phyloP scores from a whole-genome alignment of 2,888 invertebrate species.

The Erynnis tages region DNA sequence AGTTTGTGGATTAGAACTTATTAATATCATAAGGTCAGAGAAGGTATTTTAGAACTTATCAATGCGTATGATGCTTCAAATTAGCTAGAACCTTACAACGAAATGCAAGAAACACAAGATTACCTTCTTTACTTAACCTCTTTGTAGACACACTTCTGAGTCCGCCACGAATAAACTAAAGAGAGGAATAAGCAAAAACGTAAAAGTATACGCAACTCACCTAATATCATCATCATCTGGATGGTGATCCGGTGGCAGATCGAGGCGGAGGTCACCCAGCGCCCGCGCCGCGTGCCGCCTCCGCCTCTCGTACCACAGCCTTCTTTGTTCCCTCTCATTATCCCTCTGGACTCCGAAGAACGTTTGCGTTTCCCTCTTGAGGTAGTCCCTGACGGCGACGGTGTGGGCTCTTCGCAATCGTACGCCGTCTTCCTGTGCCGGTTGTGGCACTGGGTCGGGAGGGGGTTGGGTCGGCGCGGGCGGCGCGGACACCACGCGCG shows the following conservation, averaged over 20 bases:
- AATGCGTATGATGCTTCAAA: no score
- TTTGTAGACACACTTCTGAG: no score
- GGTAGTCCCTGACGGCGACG: conserved; percentile 82
- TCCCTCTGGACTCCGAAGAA: conserved; percentile 93
- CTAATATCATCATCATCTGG: conserved; percentile 82
- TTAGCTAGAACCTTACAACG: no score
- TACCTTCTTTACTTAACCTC: no score
- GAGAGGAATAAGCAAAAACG: no score
- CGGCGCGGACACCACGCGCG: conserved; percentile 62
- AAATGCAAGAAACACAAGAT: no score
- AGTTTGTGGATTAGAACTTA: no score
- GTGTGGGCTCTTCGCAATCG: conserved; percentile 70
- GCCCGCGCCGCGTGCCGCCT: conserved; percentile 89
- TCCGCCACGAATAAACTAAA: no score
- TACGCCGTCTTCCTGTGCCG: conserved; percentile 69
- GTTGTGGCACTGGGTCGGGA: conserved; percentile 58
- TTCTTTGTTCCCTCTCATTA: conserved; percentile 86
- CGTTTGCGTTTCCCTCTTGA: conserved; percentile 89
- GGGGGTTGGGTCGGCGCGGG: conserved; percentile 53
- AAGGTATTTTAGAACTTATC: no score
- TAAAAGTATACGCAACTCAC: no score
- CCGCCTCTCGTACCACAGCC: conserved; percentile 90
- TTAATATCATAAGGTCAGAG: no score
- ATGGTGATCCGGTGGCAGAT: conserved; percentile 82
- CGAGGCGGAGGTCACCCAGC: conserved; percentile 82